A percentile compares a stretch with the other conserved stretches of the same genome.
These are phyloP conservation scores for Montipora cactus DNA, from an alignment of 64 coral and sea anemone genomes.

Conservation along the genomic window DNA sequence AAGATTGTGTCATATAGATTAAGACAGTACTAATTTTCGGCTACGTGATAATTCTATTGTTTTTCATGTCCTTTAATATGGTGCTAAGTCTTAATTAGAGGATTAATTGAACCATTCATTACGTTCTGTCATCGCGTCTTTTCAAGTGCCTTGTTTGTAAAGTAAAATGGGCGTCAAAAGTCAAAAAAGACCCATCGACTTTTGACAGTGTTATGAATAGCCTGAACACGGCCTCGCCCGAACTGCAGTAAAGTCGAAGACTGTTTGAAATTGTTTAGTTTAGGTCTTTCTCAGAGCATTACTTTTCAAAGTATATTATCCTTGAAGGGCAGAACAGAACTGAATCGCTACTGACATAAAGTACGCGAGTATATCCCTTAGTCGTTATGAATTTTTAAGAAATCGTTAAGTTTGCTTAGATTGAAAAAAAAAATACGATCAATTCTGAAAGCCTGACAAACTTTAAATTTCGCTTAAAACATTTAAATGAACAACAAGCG, in stretches of 20 bases:
- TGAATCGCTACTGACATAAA: too few species aligned
- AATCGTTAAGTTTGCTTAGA: too few species aligned
- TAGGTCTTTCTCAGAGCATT: too few species aligned
- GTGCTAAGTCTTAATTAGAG: slow-evolving; percentile 45
- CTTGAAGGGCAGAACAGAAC: too few species aligned
- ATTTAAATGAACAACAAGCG: too few species aligned
- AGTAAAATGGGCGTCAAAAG: not conserved
- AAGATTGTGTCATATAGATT: slow-evolving; percentile 14
- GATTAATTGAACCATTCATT: slow-evolving; percentile 43
- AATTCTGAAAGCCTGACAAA: too few species aligned
- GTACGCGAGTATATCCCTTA: too few species aligned
- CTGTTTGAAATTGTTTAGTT: not conserved
- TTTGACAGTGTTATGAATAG: not conserved
- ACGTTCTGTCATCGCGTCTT: not conserved
- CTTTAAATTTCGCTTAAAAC: too few species aligned
- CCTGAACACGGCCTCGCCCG: not conserved
- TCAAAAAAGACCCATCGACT: slow-evolving; percentile 19
- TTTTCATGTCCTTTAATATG: slow-evolving; percentile 23
- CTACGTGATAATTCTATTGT: slow-evolving; percentile 43
- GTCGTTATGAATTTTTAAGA: too few species aligned
- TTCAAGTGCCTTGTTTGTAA: not conserved
- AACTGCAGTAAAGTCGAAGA: not conserved
- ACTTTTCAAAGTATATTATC: not conserved
- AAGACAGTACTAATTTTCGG: slow-evolving; percentile 33
- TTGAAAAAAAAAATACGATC: too few species aligned